Percentiles rank a stretch among this genome's conserved stretches.
Conservation (phyloP, 2,113 vertebrate species). For the Chionis minor region DNA sequence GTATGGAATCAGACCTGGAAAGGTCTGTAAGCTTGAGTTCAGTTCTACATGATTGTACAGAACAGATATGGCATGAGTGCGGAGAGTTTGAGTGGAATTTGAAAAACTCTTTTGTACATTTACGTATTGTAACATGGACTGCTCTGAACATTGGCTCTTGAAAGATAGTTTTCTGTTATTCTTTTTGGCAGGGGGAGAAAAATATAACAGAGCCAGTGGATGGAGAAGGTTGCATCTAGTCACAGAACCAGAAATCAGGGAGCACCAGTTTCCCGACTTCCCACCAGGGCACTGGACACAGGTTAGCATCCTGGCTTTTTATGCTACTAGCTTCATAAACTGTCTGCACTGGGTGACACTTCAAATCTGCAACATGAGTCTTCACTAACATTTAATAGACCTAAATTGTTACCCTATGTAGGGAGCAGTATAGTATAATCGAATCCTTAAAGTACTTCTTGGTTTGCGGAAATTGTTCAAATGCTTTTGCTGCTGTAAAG, state of each 20-base stretch:
- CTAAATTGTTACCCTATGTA: no score
- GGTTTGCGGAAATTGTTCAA: neutral
- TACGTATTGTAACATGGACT: neutral
- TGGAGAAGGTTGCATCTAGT: neutral
- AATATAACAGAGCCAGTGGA: neutral
- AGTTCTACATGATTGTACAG: neutral
- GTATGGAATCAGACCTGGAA: neutral
- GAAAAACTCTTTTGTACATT: neutral
- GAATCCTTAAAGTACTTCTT: neutral
- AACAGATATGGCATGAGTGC: neutral
- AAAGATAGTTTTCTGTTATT: neutral
- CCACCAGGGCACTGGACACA: neutral
- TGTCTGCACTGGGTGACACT: neutral
- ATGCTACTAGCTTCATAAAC: neutral
- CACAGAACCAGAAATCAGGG: neutral
- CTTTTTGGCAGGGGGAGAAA: neutral
- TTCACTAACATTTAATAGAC: neutral
- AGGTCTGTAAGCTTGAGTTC: neutral
- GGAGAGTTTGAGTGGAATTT: neutral
- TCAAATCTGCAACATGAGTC: neutral
- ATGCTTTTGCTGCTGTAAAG: neutral
- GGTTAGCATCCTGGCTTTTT: neutral
- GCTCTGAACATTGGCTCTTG: neutral
- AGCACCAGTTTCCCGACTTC: accelerated
- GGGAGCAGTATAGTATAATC: neutral